Evolutionary conservation across 2,888 invertebrate species (phyloP).

Genomic region (Invenusta paracnida): DNA sequence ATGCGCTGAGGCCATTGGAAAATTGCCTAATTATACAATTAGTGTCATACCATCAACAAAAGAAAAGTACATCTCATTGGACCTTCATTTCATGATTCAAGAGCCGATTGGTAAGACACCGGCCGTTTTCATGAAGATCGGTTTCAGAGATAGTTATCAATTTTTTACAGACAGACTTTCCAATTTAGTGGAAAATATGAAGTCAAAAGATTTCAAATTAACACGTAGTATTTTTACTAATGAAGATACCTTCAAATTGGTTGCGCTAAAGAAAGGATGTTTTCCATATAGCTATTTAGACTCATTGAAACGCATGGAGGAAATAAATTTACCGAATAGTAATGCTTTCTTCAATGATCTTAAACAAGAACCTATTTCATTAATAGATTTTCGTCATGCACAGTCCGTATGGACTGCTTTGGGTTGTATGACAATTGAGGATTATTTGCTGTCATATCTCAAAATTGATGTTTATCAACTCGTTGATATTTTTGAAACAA

Average conservation of each 20-base stretch:
- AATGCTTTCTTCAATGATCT: neutral
- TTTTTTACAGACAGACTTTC: neutral
- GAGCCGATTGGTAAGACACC: neutral
- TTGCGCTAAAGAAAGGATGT: neutral
- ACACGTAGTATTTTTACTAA: neutral
- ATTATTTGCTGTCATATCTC: neutral
- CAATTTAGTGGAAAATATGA: neutral
- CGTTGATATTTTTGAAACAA: neutral
- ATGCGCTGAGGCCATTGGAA: neutral
- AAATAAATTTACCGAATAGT: neutral
- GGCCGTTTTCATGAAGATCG: neutral
- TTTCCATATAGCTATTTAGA: neutral
- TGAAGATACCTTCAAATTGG: neutral
- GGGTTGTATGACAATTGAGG: neutral
- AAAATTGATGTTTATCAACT: slow-evolving; percentile 8
- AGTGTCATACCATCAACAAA: neutral
- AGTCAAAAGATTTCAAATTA: neutral
- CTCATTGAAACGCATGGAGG: neutral
- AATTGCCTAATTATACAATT: neutral
- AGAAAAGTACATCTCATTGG: neutral
- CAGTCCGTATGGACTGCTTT: neutral
- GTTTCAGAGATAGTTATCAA: neutral
- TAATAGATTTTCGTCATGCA: neutral
- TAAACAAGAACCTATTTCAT: neutral
- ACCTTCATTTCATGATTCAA: neutral